These are phyloP conservation scores for Machaerirhynchus nigripectus DNA, from an alignment of 2,113 vertebrate species.

Conservation along the genomic window DNA sequence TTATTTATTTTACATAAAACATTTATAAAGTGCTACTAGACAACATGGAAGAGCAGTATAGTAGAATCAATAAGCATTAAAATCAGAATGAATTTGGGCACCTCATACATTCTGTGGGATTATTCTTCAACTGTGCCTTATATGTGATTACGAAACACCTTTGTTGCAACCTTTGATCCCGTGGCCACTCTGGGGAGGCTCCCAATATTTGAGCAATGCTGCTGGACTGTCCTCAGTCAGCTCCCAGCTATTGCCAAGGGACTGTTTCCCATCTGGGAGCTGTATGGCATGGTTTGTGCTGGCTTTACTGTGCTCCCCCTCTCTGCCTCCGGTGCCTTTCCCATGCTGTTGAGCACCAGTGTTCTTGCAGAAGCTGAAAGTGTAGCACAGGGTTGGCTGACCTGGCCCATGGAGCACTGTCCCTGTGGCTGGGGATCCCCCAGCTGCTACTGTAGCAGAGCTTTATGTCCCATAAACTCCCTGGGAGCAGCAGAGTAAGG, in stretches of 20 bases:
- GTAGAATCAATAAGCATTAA: slow-evolving; percentile 51
- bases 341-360: accelerated
- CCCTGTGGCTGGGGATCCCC: neutral
- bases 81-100: slow-evolving; percentile 16
- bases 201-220: neutral
- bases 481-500: neutral
- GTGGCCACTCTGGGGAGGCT: neutral
- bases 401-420: neutral
- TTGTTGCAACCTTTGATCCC: neutral
- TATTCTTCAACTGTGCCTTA: neutral
- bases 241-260: neutral
- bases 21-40: slow-evolving; percentile 50
- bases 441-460: neutral
- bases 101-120: neutral
- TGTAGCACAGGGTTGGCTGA: neutral
- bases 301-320: neutral
- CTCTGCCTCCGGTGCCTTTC: neutral
- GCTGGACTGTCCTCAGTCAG: neutral
- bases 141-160: neutral
- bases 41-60: neutral
- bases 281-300: neutral
- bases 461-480: neutral
- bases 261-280: neutral
- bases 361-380: neutral
- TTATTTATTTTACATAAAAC: slow-evolving; percentile 62